Evolutionary conservation across 2,888 invertebrate genomes (phyloP).

Genomic region (Branchinecta sandiegonensis): DNA sequence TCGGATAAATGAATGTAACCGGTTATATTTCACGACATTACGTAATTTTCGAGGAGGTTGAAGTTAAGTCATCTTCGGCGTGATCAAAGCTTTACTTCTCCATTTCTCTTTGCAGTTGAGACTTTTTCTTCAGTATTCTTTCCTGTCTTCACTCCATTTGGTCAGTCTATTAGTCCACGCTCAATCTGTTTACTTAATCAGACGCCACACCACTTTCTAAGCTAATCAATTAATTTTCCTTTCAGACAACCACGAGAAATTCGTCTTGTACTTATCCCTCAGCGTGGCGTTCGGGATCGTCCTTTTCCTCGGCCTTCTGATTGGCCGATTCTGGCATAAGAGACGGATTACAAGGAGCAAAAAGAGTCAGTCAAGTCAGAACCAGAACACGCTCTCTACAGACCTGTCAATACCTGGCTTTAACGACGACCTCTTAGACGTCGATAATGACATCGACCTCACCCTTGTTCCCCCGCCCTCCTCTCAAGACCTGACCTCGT

Average conservation of each 20-base stretch:
- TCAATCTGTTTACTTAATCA: no score
- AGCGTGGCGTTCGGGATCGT: conserved; percentile 55
- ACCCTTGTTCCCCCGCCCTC: conserved; percentile 52
- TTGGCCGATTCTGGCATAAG: conserved; percentile 53
- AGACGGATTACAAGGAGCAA: conserved; percentile 45
- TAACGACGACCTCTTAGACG: conserved; percentile 72
- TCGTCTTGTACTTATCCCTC: conserved; percentile 67
- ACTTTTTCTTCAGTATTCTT: no score
- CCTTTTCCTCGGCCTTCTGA: conserved; percentile 53
- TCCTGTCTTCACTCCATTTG: no score
- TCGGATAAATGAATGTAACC: no score
- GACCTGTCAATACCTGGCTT: conserved; percentile 65
- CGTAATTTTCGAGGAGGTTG: no score
- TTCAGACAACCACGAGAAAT: conserved; percentile 58
- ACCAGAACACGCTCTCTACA: conserved; percentile 34
- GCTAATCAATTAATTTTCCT: conserved; percentile 20
- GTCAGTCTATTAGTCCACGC: no score
- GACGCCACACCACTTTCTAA: no score
- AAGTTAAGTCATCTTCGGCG: no score
- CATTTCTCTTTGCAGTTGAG: no score
- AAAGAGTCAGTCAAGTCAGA: conserved; percentile 19
- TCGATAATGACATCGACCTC: conserved; percentile 61
- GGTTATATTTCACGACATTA: no score
- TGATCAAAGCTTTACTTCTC: no score
- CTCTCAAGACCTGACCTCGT: conserved; percentile 31